phyloP scores from a whole-genome alignment of 1,140 invertebrate species.

The Littorina saxatilis region DNA sequence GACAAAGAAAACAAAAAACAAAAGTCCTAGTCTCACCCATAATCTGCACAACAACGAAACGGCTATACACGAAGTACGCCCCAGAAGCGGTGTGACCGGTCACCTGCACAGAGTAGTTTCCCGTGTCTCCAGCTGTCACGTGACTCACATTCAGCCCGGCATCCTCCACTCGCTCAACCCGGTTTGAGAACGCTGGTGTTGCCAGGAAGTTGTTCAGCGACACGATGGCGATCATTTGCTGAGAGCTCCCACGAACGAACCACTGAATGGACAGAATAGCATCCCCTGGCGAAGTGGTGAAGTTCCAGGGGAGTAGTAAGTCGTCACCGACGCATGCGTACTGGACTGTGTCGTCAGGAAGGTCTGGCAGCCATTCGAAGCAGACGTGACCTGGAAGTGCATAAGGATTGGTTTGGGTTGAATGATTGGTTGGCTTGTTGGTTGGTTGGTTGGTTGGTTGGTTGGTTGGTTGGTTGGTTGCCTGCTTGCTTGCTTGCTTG shows the following conservation, averaged over 20 bases:
- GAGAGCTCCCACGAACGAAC: background rate
- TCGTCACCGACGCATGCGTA: background rate
- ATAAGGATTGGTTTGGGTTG: too few relatives aligned
- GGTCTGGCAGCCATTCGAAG: background rate
- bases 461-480: too few relatives aligned
- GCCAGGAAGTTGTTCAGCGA: background rate
- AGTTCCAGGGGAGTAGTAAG: conserved; percentile 2
- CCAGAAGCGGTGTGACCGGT: background rate
- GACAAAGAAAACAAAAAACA: too few relatives aligned
- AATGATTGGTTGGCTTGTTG: too few relatives aligned
- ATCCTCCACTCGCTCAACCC: background rate
- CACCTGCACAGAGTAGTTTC: background rate
- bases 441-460: too few relatives aligned
- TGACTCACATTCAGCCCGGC: background rate
- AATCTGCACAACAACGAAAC: too few relatives aligned
- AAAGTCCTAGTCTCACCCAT: too few relatives aligned
- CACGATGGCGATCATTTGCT: background rate
- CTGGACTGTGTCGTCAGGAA: background rate
- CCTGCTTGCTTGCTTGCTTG: too few relatives aligned
- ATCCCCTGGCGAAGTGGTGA: background rate
- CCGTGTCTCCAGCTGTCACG: background rate
- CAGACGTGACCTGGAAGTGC: too few relatives aligned
- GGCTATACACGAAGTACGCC: too few relatives aligned
- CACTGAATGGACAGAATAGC: background rate
- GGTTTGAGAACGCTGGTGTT: background rate